Percentiles rank a stretch among this genome's conserved stretches.
Conservation (phyloP, 1,140 invertebrate species). For the Euura saliciscinereae region DNA sequence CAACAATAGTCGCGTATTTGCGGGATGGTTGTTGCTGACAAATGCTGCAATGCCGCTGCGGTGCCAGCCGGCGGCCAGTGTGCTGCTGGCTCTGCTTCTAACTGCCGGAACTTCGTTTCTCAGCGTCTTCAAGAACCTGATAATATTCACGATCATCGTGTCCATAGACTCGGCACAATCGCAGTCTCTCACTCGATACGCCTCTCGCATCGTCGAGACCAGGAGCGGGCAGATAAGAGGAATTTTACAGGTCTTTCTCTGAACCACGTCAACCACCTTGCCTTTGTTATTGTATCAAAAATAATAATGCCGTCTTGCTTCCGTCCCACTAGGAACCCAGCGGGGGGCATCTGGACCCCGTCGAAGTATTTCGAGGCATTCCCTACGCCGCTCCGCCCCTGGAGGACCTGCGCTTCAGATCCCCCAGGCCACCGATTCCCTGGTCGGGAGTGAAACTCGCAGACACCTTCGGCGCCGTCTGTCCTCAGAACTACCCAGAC, state of each 20-base stretch:
- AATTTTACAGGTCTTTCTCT: constrained; percentile 54
- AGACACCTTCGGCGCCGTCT: constrained; percentile 76
- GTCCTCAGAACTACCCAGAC: constrained; percentile 78
- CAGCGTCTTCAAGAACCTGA: not conserved
- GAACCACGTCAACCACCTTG: too few relatives aligned
- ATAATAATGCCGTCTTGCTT: too few relatives aligned
- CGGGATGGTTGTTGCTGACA: constrained; percentile 29
- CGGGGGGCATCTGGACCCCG: constrained; percentile 76
- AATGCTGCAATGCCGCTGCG: constrained; percentile 57
- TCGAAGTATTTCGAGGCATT: constrained; percentile 81
- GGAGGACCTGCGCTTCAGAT: constrained; percentile 73
- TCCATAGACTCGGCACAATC: constrained; percentile 35
- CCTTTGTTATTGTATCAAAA: too few relatives aligned
- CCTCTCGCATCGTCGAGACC: constrained; percentile 64
- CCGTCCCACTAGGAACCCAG: constrained; percentile 80
- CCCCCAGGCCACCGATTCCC: constrained; percentile 69
- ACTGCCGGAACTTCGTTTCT: constrained; percentile 2
- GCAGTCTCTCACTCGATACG: constrained; percentile 54
- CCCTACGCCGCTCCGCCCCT: constrained; percentile 83
- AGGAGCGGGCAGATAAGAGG: constrained; percentile 68
- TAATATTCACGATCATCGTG: constrained; percentile 33
- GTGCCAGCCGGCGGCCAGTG: constrained; percentile 53
- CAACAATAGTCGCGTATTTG: not conserved
- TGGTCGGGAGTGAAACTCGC: constrained; percentile 78
- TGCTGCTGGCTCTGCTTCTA: constrained; percentile 24